Evolutionary conservation across 1,140 invertebrate genomes (phyloP).

Genomic region (Drosophila burlai): DNA sequence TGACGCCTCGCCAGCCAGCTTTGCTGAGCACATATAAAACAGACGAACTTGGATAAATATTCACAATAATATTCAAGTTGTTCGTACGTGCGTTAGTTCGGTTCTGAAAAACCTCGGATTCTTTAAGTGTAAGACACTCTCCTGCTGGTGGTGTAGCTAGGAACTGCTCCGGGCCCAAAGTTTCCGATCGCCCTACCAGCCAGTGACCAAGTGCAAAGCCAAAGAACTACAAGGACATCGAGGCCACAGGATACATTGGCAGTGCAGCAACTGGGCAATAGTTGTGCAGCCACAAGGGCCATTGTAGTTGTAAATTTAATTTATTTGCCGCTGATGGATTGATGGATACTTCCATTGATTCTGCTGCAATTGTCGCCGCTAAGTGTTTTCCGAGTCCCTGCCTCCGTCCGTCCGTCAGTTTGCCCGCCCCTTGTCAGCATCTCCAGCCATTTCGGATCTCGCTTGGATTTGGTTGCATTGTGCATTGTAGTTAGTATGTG

Average conservation of each 20-base stretch:
- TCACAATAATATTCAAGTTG: conserved; percentile 79
- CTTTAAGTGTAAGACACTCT: conserved; percentile 38
- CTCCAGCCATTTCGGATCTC: conserved; percentile 32
- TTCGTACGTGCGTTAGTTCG: conserved; percentile 64
- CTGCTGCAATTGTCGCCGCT: conserved; percentile 41
- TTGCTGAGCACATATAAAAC: conserved; percentile 77
- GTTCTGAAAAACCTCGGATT: conserved; percentile 12
- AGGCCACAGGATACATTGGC: background rate
- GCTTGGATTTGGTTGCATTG: conserved; percentile 21
- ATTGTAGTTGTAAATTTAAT: conserved; percentile 64
- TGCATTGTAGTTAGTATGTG: conserved; percentile 74
- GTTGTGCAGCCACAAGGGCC: conserved; percentile 5
- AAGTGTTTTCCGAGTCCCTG: conserved; percentile 16
- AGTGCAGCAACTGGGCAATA: background rate
- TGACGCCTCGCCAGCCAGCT: conserved; percentile 34
- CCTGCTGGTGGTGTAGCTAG: background rate
- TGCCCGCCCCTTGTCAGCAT: conserved; percentile 9
- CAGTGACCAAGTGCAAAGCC: conserved; percentile 17
- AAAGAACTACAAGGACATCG: background rate
- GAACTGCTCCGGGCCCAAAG: background rate
- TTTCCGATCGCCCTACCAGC: background rate
- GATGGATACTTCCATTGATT: conserved; percentile 82
- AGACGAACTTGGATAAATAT: conserved; percentile 73
- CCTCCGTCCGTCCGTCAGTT: conserved; percentile 24
- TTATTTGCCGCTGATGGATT: conserved; percentile 79